Evolutionary conservation across 2,113 vertebrate genomes (phyloP), one percentile per base, ranked within the genome.

Genomic region (Nettapus auritus): DNA sequence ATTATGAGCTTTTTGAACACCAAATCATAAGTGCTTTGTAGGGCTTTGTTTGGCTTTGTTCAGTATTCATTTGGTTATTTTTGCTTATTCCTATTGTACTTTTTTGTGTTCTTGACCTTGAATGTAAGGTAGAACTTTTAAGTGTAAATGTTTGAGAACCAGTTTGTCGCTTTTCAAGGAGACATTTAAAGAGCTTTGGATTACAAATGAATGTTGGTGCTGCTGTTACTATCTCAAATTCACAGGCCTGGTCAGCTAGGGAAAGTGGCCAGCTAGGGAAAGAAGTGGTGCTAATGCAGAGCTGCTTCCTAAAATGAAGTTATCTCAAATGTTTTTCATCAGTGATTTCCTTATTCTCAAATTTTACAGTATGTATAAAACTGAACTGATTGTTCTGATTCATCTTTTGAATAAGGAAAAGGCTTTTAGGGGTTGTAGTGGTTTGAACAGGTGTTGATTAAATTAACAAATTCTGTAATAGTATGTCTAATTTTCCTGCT

Each of bases 91-190:
- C 2, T 70, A 21, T 26, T 53, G 1, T 67, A 36, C 17, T n/a
- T 59, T n/a, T n/a, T 11, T 75, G 31, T 1, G 0, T 71, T 88
- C 20, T 64, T 82, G 25, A 46, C 12, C 29, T 86, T 0, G 0
- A 76, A 55, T 31, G 12, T 50, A 26, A 38, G 18, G 4, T 77
- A 4, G 56, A 68, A 63, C 7, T 88, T 85, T 14, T 67, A n/a
- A 74, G 6, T n/a, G 29, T 46, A 33, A 57, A 42, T 34, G 3
- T 55, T 79, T 25, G 63, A 74, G 31, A 93, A 46, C 3, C 9
- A 21, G 6, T 66, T 93, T 81, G 19, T 67, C 36, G 56, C n/a
- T 8, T 88, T n/a, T 63, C 23, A 68, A 28, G n/a, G 28, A 78
- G 25, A 31, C 15, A 16, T 70, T 36, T 42, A 33, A 50, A 81